A percentile compares a stretch with the other conserved stretches of the same genome.
phyloP scores from a whole-genome alignment of 2,113 vertebrate species.

The Gila orcuttii region DNA sequence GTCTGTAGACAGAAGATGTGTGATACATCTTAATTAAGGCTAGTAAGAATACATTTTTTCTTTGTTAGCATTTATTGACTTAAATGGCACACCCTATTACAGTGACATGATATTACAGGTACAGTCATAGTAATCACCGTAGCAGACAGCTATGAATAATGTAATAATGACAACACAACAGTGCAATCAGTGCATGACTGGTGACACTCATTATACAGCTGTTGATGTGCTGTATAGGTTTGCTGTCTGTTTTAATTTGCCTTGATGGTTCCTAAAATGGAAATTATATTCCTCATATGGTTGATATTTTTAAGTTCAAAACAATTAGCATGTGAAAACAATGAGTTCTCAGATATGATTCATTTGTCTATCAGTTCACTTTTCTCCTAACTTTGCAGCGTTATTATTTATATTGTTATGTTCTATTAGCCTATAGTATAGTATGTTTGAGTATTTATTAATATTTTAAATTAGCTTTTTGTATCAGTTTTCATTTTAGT shows the following conservation, averaged over 20 bases:
- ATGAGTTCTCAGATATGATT: not conserved
- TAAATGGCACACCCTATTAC: not conserved
- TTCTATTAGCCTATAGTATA: too few species aligned
- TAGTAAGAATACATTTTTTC: not conserved
- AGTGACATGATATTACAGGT: not conserved
- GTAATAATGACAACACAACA: not conserved
- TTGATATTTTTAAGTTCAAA: not conserved
- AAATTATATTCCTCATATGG: not conserved
- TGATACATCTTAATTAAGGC: not conserved
- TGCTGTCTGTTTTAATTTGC: not conserved
- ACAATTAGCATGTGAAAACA: not conserved
- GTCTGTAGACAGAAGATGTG: conserved; percentile 12
- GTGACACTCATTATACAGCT: not conserved
- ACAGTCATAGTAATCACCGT: not conserved
- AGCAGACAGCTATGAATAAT: not conserved
- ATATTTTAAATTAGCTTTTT: too few species aligned
- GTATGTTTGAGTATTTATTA: too few species aligned
- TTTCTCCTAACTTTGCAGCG: not conserved
- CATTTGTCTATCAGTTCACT: not conserved
- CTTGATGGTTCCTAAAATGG: not conserved
- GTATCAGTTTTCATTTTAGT: too few species aligned
- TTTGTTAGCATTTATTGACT: not conserved
- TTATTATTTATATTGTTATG: too few species aligned
- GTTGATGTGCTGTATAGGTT: not conserved
- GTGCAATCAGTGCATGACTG: not conserved